These are phyloP conservation scores for Hyposoter didymator DNA, from an alignment of 2,888 invertebrate species.

Conservation along the genomic window DNA sequence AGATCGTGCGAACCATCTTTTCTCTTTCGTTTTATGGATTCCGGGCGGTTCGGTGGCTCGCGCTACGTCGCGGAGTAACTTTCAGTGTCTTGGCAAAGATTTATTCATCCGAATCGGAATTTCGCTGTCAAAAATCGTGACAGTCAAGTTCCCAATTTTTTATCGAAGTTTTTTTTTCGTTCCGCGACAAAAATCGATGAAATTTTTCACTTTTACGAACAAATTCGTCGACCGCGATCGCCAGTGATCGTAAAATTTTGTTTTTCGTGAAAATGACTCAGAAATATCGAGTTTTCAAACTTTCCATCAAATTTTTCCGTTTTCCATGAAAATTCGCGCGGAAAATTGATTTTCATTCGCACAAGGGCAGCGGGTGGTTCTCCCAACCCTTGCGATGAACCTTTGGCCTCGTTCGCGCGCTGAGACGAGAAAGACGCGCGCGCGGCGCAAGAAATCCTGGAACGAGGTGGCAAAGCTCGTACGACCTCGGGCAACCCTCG, in stretches of 20 bases:
- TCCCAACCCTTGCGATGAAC: conserved; percentile 19
- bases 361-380: not conserved
- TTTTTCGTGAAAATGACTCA: not conserved
- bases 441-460: conserved; percentile 26
- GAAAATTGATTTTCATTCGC: not conserved
- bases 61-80: not conserved
- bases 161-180: not conserved
- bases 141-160: not conserved
- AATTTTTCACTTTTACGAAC: not conserved
- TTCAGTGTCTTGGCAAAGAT: not conserved
- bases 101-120: not conserved
- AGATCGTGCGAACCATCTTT: conserved; percentile 74
- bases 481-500: conserved; percentile 74
- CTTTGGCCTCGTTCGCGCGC: conserved; percentile 36
- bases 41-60: not conserved
- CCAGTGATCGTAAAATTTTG: not conserved
- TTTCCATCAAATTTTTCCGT: not conserved
- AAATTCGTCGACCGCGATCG: not conserved
- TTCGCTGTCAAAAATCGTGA: not conserved
- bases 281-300: not conserved
- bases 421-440: conserved; percentile 30
- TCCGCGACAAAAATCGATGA: no score
- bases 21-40: conserved; percentile 14
- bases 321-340: not conserved
- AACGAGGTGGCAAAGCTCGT: conserved; percentile 12